These are phyloP conservation scores for Drosophila ogumai DNA, from an alignment of 1,140 invertebrate species.

Conservation along the genomic window DNA sequence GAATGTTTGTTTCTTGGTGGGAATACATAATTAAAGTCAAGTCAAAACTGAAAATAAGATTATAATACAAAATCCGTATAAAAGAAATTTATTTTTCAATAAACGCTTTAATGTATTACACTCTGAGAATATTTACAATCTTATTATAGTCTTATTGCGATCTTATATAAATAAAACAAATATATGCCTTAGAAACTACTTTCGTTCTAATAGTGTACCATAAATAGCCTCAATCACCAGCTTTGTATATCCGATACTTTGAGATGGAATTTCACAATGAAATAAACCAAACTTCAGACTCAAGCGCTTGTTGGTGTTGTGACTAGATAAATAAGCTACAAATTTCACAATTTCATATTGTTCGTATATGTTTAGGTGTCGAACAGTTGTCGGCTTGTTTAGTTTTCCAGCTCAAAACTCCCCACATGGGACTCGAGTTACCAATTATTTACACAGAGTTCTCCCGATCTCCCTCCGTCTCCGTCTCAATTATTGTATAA, in stretches of 20 bases:
- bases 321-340: slow-evolving; percentile 56
- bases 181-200: background rate
- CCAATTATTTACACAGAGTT: slow-evolving; percentile 23
- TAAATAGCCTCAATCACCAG: background rate
- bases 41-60: background rate
- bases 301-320: slow-evolving; percentile 14
- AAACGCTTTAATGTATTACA: background rate
- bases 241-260: slow-evolving; percentile 20
- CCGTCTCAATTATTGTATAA: slow-evolving; percentile 47
- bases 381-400: slow-evolving; percentile 68
- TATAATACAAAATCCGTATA: too few relatives aligned
- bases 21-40: background rate
- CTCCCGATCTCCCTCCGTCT: background rate
- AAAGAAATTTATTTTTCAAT: background rate
- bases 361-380: slow-evolving; percentile 47
- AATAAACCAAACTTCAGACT: slow-evolving; percentile 30
- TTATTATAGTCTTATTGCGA: background rate
- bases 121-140: background rate
- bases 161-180: too few relatives aligned
- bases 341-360: slow-evolving; percentile 61
- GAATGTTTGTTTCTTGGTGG: background rate
- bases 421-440: slow-evolving; percentile 33
- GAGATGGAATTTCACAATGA: slow-evolving; percentile 48
- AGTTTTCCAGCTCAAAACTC: slow-evolving; percentile 46
- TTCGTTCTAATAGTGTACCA: background rate